Percentiles rank a stretch among this genome's conserved stretches.
These are phyloP conservation scores for Drosophila melanogaster DNA, from an alignment of 1,140 invertebrate species.

Conservation along the genomic window DNA sequence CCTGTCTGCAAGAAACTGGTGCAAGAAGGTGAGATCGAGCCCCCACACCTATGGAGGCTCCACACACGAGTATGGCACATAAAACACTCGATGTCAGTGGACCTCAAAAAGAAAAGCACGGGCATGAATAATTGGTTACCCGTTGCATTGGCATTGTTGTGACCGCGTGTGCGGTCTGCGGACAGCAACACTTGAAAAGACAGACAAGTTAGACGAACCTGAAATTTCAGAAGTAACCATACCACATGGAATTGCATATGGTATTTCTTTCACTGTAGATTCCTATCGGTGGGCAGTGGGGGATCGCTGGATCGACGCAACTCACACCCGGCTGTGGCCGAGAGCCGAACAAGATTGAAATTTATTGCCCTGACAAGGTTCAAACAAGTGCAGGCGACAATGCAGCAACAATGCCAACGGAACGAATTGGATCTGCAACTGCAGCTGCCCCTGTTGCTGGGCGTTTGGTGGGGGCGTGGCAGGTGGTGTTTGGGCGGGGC, in stretches of 20 bases:
- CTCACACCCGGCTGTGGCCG: conserved; percentile 66
- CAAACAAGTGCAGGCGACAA: conserved; percentile 68
- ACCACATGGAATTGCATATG: too few species aligned
- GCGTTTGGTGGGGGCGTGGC: conserved; percentile 64
- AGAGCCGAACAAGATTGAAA: conserved; percentile 80
- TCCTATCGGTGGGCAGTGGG: not conserved
- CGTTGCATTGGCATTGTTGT: conserved; percentile 47
- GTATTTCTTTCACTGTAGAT: not conserved
- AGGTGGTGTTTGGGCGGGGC: conserved; percentile 15
- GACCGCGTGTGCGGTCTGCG: conserved; percentile 39
- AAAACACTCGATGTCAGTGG: not conserved
- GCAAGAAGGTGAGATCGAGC: conserved; percentile 79
- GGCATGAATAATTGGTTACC: conserved; percentile 35
- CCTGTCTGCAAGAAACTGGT: conserved; percentile 84
- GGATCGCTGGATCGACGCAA: conserved; percentile 26
- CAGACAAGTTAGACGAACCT: too few species aligned
- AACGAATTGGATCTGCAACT: conserved; percentile 13
- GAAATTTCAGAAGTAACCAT: too few species aligned
- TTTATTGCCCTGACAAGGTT: conserved; percentile 73
- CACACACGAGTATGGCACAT: too few species aligned
- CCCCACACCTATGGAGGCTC: not conserved
- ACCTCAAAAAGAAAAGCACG: conserved; percentile 17
- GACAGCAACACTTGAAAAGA: conserved; percentile 7
- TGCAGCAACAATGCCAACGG: conserved; percentile 45
- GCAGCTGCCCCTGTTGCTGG: conserved; percentile 33